phyloP scores from a whole-genome alignment of 2,113 vertebrate genomes.

The Hoplias malabaricus region DNA sequence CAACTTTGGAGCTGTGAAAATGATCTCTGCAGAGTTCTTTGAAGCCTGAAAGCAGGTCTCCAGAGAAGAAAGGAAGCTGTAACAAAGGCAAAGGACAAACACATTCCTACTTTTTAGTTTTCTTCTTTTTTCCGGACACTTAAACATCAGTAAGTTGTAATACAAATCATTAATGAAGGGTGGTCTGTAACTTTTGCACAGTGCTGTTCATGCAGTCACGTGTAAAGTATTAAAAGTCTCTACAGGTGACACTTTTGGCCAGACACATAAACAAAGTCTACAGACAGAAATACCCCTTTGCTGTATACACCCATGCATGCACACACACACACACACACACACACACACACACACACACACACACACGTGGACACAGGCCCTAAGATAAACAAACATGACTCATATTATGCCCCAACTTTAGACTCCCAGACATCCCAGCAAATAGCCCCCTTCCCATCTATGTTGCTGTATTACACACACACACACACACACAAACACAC shows the following conservation, averaged over 20 bases:
- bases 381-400: constrained; percentile 14
- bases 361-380: constrained; percentile 10
- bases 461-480: not conserved
- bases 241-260: not conserved
- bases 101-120: too few species aligned
- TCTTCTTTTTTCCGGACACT: too few species aligned
- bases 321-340: constrained; percentile 14
- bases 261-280: constrained; percentile 6
- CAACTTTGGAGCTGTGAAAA: too few species aligned
- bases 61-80: too few species aligned
- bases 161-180: too few species aligned
- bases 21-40: too few species aligned
- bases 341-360: constrained; percentile 15
- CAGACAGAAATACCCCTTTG: not conserved
- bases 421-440: constrained; percentile 17
- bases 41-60: too few species aligned
- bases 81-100: too few species aligned
- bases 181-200: too few species aligned
- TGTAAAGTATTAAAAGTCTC: not conserved
- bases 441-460: constrained; percentile 6
- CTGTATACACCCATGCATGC: constrained; percentile 1
- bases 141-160: too few species aligned
- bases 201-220: not conserved
- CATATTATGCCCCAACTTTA: constrained; percentile 11
- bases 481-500: not conserved